Base-by-base conservation (phyloP, 2,113 vertebrate species). In the Equus przewalskii region DNA sequence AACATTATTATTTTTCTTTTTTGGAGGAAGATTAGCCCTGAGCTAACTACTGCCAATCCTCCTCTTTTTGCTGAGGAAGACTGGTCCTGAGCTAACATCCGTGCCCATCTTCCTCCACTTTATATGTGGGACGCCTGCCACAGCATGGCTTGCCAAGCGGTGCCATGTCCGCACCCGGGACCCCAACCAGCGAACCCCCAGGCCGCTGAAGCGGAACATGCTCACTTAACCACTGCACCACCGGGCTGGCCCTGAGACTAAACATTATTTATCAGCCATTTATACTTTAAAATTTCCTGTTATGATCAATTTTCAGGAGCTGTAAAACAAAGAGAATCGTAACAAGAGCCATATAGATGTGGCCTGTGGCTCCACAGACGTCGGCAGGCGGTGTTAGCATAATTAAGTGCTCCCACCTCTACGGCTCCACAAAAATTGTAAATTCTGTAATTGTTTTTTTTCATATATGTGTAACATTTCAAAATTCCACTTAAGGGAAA, bases 271-370 rank as follows among this genome's bases (percentile, higher is more conserved):
- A 62, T 69, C 88, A 28, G 49, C 26, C 70, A 80, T 62, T 95
- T 96, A 33, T 49, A 82, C 62, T 82, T 69, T 22, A 51, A 82
- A 87, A 33, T 82, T 70, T 94, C 65, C 65, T 65, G 26, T 21
- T 92, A 26, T 46, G 44, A 85, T 67, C 44, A 67, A 33, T 22
- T 85, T 91, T 85, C n/a, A 75, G 33, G 36, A 36, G 51, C 64
- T 30, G 49, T 44, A n/a, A 85, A 88, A 78, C 54, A 91, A 75
- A 54, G 30, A 60, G n/a, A 75, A 80, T 82, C 65, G 94, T 81
- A 93, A 82, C 30, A 65, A 89, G 49, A 82, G 49, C 54, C 26
- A 51, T 8, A 2, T 5, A 91, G 26, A 72, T 7, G 16, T 14
- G 3, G 28, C 15, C 41, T 58, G 5, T 41, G 46, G 46, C 36